Evolutionary conservation across 1,140 invertebrate species (phyloP), one percentile per base, ranked within the genome.

Genomic region (Antheraea mylitta): DNA sequence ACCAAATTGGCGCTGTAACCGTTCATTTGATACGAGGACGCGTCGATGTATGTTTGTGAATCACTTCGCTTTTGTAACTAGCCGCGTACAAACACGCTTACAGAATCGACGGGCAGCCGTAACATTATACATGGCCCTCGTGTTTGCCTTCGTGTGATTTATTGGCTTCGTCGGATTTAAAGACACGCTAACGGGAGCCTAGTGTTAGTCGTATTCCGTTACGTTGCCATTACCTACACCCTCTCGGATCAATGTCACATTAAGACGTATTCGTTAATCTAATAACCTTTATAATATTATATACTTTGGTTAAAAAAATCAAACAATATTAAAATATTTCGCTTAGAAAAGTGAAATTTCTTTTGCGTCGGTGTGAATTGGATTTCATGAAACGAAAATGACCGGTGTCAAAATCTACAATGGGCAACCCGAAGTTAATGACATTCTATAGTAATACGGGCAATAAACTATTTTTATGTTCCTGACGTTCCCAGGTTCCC

Each of bases 91-190:
- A 78, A 78, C 72, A 79, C 68, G 45, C 66, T 73, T 68, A 71
- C 72, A 71, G 64, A 69, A 73, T 72, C 74, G 75, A 76, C 74
- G 68, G 70, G 61, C 74, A 72, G 68, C 71, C 73, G 80, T 82
- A 82, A 83, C 86, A 85, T 79, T 85, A 86, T 84, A 88, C 79
- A 85, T 76, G 79, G 79, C 83, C 84, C 78, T 81, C 78, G 78
- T 77, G 86, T 89, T 89, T 89, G 83, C 83, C 74, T 88, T 82
- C 88, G 88, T 90, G 88, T 87, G 86, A 86, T 89, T 87, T 90
- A 90, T 89, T 86, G 85, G 86, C 83, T 86, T 86, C 85, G 81
- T 71, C 71, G 86, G 88, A 88, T 90, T 88, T 90, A 81, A 77
- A 83, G 77, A 76, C 86, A 87, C 85, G 86, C 85, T 78, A 74